Base-by-base conservation (phyloP, 1,140 invertebrate species). In the Hesperophylax magnus region DNA sequence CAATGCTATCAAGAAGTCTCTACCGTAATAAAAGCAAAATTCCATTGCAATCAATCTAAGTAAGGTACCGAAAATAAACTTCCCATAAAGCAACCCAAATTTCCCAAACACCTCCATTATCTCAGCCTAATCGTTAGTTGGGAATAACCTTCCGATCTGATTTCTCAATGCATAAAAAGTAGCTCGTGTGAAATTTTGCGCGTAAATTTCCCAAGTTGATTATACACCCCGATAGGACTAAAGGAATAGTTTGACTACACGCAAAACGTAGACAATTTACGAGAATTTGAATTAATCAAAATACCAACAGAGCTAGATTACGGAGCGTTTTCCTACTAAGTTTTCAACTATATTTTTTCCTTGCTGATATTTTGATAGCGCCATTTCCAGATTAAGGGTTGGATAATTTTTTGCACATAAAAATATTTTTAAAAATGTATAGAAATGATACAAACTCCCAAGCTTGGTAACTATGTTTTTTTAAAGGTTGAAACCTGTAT, bases 181-280 rank as follows among this genome's bases (percentile, higher is more conserved):
- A 31, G 6, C 63, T 31, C 22, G 69, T 72, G 69, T 24, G 39
- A 72, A 72, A 20, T 53, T 72, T 53, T 52, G 34, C 69, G 18
- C 47, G 69, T 39, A 72, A 72, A 52, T 72, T 72, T 72, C 17
- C 17, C 31, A 11, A n/a, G 39, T 22, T 20, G 69, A 72, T 72
- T 20, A 72, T 9, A 53, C 15, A 53, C 14, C 34, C 3, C n/a
- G 69, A 72, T 72, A 52, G 24, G 20, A 53, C 8, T 8, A 11
- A 72, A 72, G 24, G 31, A 72, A 72, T 72, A 52, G 69, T 72
- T 24, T 22, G 18, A 20, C 47, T 52, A 72, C 69, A 72, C 69
- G 69, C 69, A 53, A 52, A 72, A 72, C 18, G 5, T 17, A 67
- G 63, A 31, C 27, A 67, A 34, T 34, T 67, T 67, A 67, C 27